A percentile compares a stretch with the other conserved stretches of the same genome.
These are phyloP conservation scores for Meteorus sp. DNA, from an alignment of 1,140 invertebrate species.

Conservation along the genomic window DNA sequence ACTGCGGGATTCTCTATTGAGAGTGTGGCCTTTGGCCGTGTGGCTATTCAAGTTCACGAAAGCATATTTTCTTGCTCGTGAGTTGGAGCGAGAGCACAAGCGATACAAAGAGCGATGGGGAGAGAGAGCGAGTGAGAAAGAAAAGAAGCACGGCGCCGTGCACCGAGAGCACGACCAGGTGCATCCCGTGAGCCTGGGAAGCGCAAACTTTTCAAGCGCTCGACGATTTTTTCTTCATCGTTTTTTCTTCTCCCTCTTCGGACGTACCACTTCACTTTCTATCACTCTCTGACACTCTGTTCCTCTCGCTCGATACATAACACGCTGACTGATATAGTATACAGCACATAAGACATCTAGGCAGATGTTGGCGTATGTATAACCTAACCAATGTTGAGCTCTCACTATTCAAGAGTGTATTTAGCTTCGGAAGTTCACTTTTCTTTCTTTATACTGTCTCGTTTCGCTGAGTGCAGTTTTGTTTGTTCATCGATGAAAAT, in stretches of 20 bases:
- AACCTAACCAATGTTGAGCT: neutral
- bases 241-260: constrained; percentile 23
- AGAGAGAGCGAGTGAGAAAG: constrained; percentile 29
- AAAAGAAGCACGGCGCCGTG: constrained; percentile 6
- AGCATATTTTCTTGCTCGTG: constrained; percentile 36
- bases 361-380: constrained; percentile 17
- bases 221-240: constrained; percentile 27
- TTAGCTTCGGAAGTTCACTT: neutral
- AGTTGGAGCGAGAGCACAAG: constrained; percentile 29
- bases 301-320: no score
- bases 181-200: constrained; percentile 48
- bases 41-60: constrained; percentile 46
- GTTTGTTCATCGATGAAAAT: constrained; percentile 33
- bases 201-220: constrained; percentile 44
- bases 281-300: no score
- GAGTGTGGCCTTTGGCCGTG: constrained; percentile 24
- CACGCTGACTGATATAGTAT: no score
- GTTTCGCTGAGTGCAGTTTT: constrained; percentile 16
- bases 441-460: constrained; percentile 15
- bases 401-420: constrained; percentile 2
- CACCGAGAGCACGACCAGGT: constrained; percentile 40
- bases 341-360: no score
- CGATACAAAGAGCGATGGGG: constrained; percentile 21
- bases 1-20: constrained; percentile 41
- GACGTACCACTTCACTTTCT: constrained; percentile 24